Percentiles rank a stretch among this genome's conserved stretches.
These are phyloP conservation scores for Myioborus melanocephalus DNA, from an alignment of 2,797 vertebrate species.

Conservation along the genomic window DNA sequence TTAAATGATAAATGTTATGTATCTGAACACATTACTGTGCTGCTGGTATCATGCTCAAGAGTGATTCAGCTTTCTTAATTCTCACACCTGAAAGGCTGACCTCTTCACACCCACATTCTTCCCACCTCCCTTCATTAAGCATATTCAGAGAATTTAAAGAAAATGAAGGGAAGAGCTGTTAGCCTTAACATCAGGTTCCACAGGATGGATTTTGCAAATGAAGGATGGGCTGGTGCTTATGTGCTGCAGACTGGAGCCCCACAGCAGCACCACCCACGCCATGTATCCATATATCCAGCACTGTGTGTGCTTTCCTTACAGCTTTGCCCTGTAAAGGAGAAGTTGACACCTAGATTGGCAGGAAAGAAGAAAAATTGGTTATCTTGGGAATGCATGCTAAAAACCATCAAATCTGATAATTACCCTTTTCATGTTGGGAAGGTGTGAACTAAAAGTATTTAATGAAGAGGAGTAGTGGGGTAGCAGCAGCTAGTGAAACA, in stretches of 20 bases:
- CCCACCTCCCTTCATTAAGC: neutral
- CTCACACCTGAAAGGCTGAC: neutral
- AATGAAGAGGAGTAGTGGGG: neutral
- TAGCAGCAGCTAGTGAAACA: neutral
- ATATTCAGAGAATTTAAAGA: neutral
- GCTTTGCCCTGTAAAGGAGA: neutral
- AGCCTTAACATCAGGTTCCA: neutral
- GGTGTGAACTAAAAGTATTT: neutral
- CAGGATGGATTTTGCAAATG: neutral
- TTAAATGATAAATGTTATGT: neutral
- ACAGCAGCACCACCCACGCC: fast-evolving
- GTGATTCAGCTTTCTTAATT: neutral
- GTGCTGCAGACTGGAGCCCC: neutral
- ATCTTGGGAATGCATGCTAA: neutral
- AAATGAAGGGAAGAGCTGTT: neutral
- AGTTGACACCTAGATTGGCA: neutral
- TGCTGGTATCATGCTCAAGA: neutral
- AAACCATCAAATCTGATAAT: neutral
- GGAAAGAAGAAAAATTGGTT: neutral
- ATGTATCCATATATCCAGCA: no score
- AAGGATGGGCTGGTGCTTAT: neutral
- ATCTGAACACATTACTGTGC: neutral
- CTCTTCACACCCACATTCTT: neutral
- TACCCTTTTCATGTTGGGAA: neutral
- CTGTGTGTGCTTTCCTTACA: fast-evolving